These are phyloP conservation scores for Molossus molossus DNA, from an alignment of 2,797 vertebrate genomes.

Conservation along the genomic window DNA sequence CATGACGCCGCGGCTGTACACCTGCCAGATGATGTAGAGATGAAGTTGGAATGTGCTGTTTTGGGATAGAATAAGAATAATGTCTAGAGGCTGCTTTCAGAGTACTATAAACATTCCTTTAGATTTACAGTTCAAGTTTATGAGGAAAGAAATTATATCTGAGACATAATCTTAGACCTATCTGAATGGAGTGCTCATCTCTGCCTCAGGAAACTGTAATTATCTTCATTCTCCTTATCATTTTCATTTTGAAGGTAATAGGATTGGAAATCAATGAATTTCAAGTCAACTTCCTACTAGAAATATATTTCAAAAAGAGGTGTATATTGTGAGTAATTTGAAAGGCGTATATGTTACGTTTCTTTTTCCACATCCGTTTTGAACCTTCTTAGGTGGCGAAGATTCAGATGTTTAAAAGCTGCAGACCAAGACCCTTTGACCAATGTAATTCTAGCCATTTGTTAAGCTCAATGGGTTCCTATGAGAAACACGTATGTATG, in stretches of 20 bases:
- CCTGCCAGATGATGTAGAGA: not conserved
- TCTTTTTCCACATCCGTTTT: not conserved
- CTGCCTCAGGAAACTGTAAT: not conserved
- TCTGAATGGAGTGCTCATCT: not conserved
- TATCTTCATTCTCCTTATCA: not conserved
- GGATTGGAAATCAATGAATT: not conserved
- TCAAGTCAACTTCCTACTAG: slow-evolving; percentile 4
- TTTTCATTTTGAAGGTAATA: slow-evolving; percentile 9
- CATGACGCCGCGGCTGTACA: not conserved
- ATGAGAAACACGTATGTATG: not conserved
- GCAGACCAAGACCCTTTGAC: not conserved
- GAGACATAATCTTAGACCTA: not conserved
- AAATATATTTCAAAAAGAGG: slow-evolving; percentile 31
- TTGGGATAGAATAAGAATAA: not conserved
- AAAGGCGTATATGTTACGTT: not conserved
- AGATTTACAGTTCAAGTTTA: slow-evolving; percentile 31
- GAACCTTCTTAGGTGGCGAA: not conserved
- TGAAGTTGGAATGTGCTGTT: slow-evolving; percentile 11
- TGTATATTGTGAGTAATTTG: not conserved
- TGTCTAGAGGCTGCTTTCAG: slow-evolving; percentile 46
- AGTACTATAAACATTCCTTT: slow-evolving; percentile 21
- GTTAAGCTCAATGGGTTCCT: slow-evolving; percentile 27
- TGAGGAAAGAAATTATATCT: slow-evolving; percentile 10
- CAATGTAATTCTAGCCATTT: not conserved
- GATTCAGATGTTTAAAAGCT: not conserved